phyloP scores from a whole-genome alignment of 1,140 invertebrate genomes.

The Drosophila cardini region DNA sequence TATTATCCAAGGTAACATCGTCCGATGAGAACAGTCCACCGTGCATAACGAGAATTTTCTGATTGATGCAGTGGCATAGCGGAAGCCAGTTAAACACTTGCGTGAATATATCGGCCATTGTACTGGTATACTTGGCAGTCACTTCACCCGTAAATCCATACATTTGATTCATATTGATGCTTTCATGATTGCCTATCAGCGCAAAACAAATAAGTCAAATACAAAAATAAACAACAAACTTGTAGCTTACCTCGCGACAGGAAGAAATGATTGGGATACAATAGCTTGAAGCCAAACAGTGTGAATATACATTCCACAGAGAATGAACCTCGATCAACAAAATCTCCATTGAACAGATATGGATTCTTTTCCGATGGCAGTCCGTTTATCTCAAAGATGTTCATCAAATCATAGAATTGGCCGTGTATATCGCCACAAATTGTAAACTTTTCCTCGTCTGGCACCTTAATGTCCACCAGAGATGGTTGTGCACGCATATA shows the following conservation, averaged over 20 bases:
- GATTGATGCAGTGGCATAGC: conserved; percentile 97
- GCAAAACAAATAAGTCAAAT: background rate
- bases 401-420: conserved; percentile 99
- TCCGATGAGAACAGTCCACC: conserved; percentile 96
- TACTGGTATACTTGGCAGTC: conserved; percentile 95
- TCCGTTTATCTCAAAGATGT: conserved; percentile 99
- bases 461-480: conserved; percentile 95
- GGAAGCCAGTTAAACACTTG: conserved; percentile 99
- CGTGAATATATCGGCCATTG: conserved; percentile 98
- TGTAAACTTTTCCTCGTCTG: conserved; percentile 96
- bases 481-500: conserved; percentile 94
- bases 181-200: conserved; percentile 97
- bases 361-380: conserved; percentile 97
- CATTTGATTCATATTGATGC: conserved; percentile 99
- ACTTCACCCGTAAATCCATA: conserved; percentile 99
- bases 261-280: conserved; percentile 98
- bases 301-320: conserved; percentile 99
- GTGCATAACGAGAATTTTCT: conserved; percentile 97
- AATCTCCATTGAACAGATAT: conserved; percentile 92
- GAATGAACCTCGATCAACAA: conserved; percentile 99
- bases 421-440: conserved; percentile 99
- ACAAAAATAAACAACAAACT: background rate
- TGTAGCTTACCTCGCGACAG: conserved; percentile 95
- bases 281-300: conserved; percentile 97
- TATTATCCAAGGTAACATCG: conserved; percentile 95